Evolutionary conservation across 2,113 vertebrate genomes (phyloP), one percentile per base, ranked within the genome.

Genomic region (Acanthochromis polyacanthus): DNA sequence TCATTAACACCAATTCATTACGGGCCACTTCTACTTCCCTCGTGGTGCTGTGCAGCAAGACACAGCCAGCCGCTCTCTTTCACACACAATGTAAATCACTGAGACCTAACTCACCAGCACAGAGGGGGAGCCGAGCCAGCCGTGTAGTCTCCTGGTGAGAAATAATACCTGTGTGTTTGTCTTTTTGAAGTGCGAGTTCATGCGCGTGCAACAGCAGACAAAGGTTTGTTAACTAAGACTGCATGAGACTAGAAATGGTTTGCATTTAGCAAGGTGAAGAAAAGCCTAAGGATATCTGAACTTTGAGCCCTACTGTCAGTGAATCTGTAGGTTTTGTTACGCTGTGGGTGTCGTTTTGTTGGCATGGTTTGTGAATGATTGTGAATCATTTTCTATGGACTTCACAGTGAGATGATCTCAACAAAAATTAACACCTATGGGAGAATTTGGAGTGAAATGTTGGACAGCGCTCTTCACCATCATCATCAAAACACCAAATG

Each of bases 1-100:
- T 92, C 90, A 91, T 92, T 92, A 92, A 91, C 88, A 90, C 88
- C 87, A 79, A 91, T 87, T 91, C 83, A 91, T 91, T 91, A 90
- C 17, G 63, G 82, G 82, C 83, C 85, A 83, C 77, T 80, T 90
- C 81, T 83, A 65, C 71, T 82, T 88, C 82, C 78, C 80, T 87
- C 5, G 10, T 62, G 40, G 75, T 67, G 78, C 59, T 83, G 45
- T 52, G 66, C 64, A 78, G 65, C 53, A 69, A 80, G 75, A 84
- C 74, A 58, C 68, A 74, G 83, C 71, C 68, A 82, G 72, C 61
- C 55, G 19, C 50, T 45, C 58, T 75, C 80, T 81, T 89, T 89
- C 79, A 78, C 82, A 84, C 87, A 86, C 83, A 79, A 73, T 43
- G 80, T 88, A 86, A 91, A 89, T 89, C 78, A 84, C 72, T 69